Percentiles rank a stretch among this genome's conserved stretches.
These are phyloP conservation scores for Anthopleura sola DNA, from an alignment of 64 coral and sea anemone genomes.

Conservation along the genomic window DNA sequence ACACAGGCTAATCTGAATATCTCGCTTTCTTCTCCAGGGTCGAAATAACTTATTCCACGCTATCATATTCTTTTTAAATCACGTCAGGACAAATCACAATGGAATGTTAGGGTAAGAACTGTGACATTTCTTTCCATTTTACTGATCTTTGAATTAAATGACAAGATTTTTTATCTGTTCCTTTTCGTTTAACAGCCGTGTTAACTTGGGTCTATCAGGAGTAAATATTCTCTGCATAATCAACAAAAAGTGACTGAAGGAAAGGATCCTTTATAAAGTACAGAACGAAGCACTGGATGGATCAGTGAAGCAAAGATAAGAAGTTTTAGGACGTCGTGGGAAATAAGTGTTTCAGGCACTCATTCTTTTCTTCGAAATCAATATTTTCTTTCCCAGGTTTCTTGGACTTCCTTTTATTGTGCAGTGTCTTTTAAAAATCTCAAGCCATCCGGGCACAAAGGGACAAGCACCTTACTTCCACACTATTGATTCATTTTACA, in stretches of 20 bases:
- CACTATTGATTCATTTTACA: too few relatives aligned
- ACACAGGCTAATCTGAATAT: not conserved
- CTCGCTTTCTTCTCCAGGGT: constrained; percentile 47
- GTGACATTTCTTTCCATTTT: not conserved
- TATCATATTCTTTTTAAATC: constrained; percentile 81
- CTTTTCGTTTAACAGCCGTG: constrained; percentile 44
- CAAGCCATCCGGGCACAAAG: too few relatives aligned
- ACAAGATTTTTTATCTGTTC: too few relatives aligned
- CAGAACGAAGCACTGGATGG: not conserved
- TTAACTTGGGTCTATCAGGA: constrained; percentile 75
- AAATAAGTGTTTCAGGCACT: too few relatives aligned
- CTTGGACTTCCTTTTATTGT: too few relatives aligned
- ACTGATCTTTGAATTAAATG: not conserved
- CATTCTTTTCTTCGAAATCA: too few relatives aligned
- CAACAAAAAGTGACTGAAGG: constrained; percentile 62
- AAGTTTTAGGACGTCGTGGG: too few relatives aligned
- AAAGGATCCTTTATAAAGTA: not conserved
- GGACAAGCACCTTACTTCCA: too few relatives aligned
- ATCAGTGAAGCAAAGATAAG: not conserved
- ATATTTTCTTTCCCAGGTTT: too few relatives aligned
- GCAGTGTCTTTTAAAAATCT: too few relatives aligned
- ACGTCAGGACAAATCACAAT: constrained; percentile 77
- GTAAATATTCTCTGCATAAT: constrained; percentile 81
- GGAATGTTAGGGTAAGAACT: constrained; percentile 85
- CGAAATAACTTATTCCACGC: constrained; percentile 90